Base-by-base conservation (phyloP, 2,888 invertebrate species). In the Sphaerolaimus hirsutus region DNA sequence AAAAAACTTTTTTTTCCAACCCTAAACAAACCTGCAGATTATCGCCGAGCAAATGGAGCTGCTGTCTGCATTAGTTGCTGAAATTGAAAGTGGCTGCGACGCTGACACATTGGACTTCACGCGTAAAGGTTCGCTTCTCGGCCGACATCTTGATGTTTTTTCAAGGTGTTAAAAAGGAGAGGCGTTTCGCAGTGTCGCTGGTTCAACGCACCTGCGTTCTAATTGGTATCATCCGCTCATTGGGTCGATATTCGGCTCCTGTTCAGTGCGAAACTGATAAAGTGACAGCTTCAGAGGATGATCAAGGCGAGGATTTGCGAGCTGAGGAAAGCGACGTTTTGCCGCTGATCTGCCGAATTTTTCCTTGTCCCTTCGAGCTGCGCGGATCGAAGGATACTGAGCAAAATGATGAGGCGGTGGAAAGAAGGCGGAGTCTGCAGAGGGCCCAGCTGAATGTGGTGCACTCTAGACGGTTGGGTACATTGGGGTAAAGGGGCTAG, bases 181-280 rank as follows among this genome's bases (percentile, higher is more conserved):
- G 3, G 4, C 17, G 17, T 10, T 32, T 38, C 51, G 42, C 19
- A 60, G 57, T 53, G 1, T 53, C 56, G 44, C 29, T 54, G 7
- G 51, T 61, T 49, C 55, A 54, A 41, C 23, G 53, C 14, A 40
- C 55, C 25, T 58, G 55, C 37, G 54, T 81, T 50, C 68, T 91
- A 1, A 76, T 97, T 46, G 86, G 93, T 0, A 64, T 89, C 50
- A 77, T 80, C 0, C 70, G 93, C 43, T 82, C 93, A 0, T 78
- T 93, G 74, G 91, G 91, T 0, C 73, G 93, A 17, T 80, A 53
- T 45, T 63, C 81, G 62, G 75, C 79, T 1, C 75, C 76, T 1
- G 72, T 75, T 5, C 50, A 51, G 7, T 79, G 79, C 49, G n/a
- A n/a, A n/a, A n/a, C n/a, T n/a, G n/a, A n/a, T n/a, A n/a, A n/a